Evolutionary conservation across 2,888 invertebrate species (phyloP).

Genomic region (Poecilus cupreus): DNA sequence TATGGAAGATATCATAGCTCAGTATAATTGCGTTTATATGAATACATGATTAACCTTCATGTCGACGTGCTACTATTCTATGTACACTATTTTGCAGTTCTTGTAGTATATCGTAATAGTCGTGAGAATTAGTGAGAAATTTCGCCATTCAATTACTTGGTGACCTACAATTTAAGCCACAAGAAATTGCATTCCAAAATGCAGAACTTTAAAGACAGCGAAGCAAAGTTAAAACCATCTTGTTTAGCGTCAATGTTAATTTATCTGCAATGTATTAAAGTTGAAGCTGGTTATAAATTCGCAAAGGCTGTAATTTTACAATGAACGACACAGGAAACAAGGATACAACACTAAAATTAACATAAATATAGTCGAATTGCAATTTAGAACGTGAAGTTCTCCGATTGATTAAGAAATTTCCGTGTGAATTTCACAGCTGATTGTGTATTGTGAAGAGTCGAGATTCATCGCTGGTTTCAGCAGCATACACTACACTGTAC

Average conservation of each 20-base stretch:
- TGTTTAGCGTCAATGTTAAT: too few relatives aligned
- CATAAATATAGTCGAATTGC: constrained; percentile 37
- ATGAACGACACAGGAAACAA: neutral
- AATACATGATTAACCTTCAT: constrained; percentile 1
- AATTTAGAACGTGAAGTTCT: constrained; percentile 33
- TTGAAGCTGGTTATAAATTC: neutral
- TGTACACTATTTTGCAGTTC: constrained; percentile 1
- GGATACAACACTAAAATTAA: constrained; percentile 6
- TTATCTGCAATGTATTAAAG: neutral
- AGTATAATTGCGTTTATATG: neutral
- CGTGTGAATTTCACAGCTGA: constrained; percentile 48
- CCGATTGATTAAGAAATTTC: constrained; percentile 46
- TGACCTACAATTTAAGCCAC: constrained; percentile 18
- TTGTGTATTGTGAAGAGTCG: constrained; percentile 4
- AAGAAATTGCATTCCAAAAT: neutral
- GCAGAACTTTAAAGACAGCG: neutral
- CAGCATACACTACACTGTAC: neutral
- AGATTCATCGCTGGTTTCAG: too few relatives aligned
- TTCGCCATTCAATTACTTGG: constrained; percentile 9
- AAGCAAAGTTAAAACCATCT: too few relatives aligned
- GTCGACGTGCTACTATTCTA: neutral
- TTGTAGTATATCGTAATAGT: constrained; percentile 17
- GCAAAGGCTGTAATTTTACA: neutral
- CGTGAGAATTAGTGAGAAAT: constrained; percentile 27
- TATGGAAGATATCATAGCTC: too few relatives aligned